Evolutionary conservation across 2,888 invertebrate species (phyloP).

Genomic region (Nemurella pictetii): DNA sequence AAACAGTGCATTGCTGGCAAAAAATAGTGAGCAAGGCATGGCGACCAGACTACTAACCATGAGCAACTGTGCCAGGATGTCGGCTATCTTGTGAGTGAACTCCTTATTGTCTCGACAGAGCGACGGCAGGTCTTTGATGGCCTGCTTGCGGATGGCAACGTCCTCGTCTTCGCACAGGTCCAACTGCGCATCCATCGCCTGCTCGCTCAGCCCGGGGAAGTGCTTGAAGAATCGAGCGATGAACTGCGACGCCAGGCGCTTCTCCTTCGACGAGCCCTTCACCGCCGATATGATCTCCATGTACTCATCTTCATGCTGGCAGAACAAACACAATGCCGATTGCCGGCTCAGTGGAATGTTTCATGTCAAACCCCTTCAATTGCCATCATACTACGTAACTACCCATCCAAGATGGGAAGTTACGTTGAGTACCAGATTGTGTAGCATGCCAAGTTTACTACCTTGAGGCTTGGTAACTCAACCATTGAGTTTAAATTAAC

Average conservation of each 20-base stretch:
- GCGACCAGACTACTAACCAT: not conserved
- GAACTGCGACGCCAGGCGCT: conserved; percentile 91
- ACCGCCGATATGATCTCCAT: conserved; percentile 84
- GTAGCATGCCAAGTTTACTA: too few relatives aligned
- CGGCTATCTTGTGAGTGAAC: conserved; percentile 83
- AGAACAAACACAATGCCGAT: too few relatives aligned
- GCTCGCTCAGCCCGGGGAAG: conserved; percentile 83
- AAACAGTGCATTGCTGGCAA: too few relatives aligned
- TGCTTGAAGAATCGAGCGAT: conserved; percentile 92
- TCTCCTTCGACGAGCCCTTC: conserved; percentile 87
- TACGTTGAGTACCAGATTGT: too few relatives aligned
- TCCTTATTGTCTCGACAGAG: conserved; percentile 85
- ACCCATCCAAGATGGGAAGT: not conserved
- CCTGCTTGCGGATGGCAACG: conserved; percentile 87
- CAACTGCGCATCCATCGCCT: conserved; percentile 88
- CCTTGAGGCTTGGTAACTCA: too few relatives aligned
- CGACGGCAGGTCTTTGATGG: conserved; percentile 86
- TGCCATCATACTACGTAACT: not conserved
- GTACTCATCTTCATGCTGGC: conserved; percentile 86
- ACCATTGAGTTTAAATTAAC: too few relatives aligned
- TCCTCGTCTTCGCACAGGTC: conserved; percentile 97
- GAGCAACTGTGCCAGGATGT: conserved; percentile 87
- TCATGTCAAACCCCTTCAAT: too few relatives aligned
- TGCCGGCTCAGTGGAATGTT: too few relatives aligned
- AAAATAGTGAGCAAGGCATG: too few relatives aligned